phyloP scores from a whole-genome alignment of 2,797 vertebrate species.

The Neosilurus mollespiculum region DNA sequence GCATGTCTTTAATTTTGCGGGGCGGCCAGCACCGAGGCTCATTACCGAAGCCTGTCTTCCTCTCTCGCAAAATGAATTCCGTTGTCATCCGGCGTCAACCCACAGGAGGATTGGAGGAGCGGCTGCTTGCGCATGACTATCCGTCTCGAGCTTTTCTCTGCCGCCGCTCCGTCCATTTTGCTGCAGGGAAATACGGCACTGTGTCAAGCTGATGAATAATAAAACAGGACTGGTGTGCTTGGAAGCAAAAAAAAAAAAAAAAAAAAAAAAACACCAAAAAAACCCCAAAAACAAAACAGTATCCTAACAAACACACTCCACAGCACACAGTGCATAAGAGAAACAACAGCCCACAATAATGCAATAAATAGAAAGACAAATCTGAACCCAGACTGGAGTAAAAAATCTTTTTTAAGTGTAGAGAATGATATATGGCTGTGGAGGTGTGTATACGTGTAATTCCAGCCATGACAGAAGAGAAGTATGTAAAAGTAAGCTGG shows the following conservation, averaged over 20 bases:
- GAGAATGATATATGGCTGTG: conserved; percentile 41
- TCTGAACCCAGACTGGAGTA: conserved; percentile 29
- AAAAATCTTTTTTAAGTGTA: background rate
- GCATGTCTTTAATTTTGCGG: conserved; percentile 64
- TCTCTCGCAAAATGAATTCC: conserved; percentile 57
- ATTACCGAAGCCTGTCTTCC: conserved; percentile 59
- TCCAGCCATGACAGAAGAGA: background rate
- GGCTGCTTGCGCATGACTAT: conserved; percentile 56
- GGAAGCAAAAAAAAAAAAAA: conserved; percentile 15
- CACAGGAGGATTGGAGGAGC: conserved; percentile 56
- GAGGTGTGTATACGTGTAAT: conserved; percentile 9
- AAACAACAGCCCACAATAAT: conserved; percentile 35
- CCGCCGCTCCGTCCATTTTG: conserved; percentile 49
- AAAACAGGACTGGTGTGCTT: conserved; percentile 54
- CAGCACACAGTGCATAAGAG: conserved; percentile 28
- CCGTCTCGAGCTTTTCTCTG: conserved; percentile 46
- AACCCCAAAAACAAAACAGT: conserved; percentile 19
- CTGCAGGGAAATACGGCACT: conserved; percentile 56
- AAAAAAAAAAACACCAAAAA: background rate
- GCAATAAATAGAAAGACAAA: conserved; percentile 38
- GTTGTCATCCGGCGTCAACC: conserved; percentile 57
- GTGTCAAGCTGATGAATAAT: conserved; percentile 59
- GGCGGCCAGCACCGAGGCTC: conserved; percentile 54
- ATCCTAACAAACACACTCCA: conserved; percentile 42
- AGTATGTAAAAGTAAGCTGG: background rate